Evolutionary conservation across 1,140 invertebrate species (phyloP), one percentile per base, ranked within the genome.

Genomic region (Ceratoteleas bidentatus): DNA sequence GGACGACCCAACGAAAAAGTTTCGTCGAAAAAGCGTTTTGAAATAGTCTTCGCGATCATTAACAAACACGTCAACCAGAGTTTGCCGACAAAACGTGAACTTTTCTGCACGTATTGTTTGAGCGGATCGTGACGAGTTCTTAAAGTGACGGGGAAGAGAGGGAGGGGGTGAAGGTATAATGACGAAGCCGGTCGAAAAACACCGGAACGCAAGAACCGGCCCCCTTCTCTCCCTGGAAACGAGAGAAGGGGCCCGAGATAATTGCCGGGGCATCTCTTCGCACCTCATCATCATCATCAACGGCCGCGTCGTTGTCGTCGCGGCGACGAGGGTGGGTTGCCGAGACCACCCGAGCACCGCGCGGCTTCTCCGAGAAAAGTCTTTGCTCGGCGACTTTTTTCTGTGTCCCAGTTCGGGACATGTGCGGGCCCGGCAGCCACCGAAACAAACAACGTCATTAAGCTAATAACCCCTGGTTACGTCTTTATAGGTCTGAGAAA

Each of bases 201-300:
- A 60, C 70, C 53, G 64, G 66, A 72, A 81, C 61, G 79, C 66
- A 73, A 85, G 83, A n/a, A n/a, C n/a, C n/a, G n/a, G n/a, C n/a
- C n/a, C n/a, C n/a, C n/a, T n/a, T n/a, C n/a, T 60, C 74, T 73
- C 58, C 53, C 62, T 64, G 75, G 82, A 80, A 77, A 81, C 73
- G 45, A 73, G 81, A 80, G 80, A 81, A 84, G 68, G 83, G 86
- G 74, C 82, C 68, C 68, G 85, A 85, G 89, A 85, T 90, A 90
- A 90, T 91, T 91, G 89, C 89, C 89, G 78, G 74, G 87, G 85
- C 88, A 86, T 91, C 89, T 90, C 90, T 91, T 91, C 89, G 88
- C 90, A 91, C 90, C 90, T 91, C 90, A 91, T 91, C 90, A 91
- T 91, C 90, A 88, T 91, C 90, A 90, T 90, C 88, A 90, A 88